A percentile compares a stretch with the other conserved stretches of the same genome.
phyloP scores from a whole-genome alignment of 2,888 invertebrate species.

The Resseliella maxima region DNA sequence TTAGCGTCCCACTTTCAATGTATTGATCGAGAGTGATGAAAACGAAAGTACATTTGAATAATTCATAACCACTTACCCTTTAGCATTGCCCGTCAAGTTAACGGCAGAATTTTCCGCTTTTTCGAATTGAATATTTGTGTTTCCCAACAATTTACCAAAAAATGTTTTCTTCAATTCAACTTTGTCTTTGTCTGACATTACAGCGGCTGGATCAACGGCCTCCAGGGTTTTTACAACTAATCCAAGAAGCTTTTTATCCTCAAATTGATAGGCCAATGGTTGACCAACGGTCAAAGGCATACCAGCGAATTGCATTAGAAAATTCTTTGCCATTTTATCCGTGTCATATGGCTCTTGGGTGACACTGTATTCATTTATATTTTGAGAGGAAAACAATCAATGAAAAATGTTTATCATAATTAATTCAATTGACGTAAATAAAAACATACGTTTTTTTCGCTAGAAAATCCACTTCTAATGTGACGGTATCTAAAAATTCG shows the following conservation, averaged over 20 bases:
- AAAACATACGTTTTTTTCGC: slow-evolving; percentile 87
- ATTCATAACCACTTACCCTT: slow-evolving; percentile 72
- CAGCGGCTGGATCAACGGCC: slow-evolving; percentile 82
- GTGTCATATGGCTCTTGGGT: slow-evolving; percentile 93
- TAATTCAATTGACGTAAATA: background rate
- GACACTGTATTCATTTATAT: slow-evolving; percentile 71
- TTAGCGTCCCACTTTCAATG: too few relatives aligned
- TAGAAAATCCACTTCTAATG: slow-evolving; percentile 92
- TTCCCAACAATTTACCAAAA: slow-evolving; percentile 86
- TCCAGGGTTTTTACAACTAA: slow-evolving; percentile 89
- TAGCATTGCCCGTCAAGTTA: slow-evolving; percentile 90
- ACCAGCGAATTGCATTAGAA: slow-evolving; percentile 87
- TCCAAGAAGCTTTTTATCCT: slow-evolving; percentile 87
- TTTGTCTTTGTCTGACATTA: slow-evolving; percentile 75
- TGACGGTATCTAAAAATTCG: slow-evolving; percentile 86
- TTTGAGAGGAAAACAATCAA: background rate
- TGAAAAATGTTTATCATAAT: too few relatives aligned
- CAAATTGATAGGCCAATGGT: slow-evolving; percentile 89
- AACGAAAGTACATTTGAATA: too few relatives aligned
- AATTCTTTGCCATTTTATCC: slow-evolving; percentile 96
- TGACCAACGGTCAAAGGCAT: slow-evolving; percentile 93
- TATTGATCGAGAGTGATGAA: too few relatives aligned
- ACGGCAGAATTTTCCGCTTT: slow-evolving; percentile 91
- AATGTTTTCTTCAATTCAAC: slow-evolving; percentile 80
- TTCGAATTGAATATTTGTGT: slow-evolving; percentile 91